phyloP scores from a whole-genome alignment of 2,113 vertebrate genomes.

The Prionailurus bengalensis region DNA sequence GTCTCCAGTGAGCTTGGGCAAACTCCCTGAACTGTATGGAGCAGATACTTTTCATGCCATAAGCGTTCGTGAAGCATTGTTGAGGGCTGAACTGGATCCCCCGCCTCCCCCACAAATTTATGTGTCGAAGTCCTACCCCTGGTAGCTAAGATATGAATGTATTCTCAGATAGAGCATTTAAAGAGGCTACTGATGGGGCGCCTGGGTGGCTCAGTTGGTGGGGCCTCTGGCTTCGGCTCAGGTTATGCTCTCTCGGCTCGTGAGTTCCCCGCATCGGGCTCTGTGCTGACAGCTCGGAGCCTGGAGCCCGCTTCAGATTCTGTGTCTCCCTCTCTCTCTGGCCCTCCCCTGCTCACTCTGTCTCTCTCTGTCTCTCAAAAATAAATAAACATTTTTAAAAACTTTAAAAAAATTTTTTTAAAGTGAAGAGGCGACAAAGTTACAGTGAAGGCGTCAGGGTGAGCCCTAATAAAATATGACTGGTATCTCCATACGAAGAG shows the following conservation, averaged over 20 bases:
- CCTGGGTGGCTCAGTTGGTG: too few relatives aligned
- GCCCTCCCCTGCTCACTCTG: too few relatives aligned
- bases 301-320: too few relatives aligned
- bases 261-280: too few relatives aligned
- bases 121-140: neutral
- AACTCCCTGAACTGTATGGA: neutral
- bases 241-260: too few relatives aligned
- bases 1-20: neutral
- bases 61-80: neutral
- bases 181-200: neutral
- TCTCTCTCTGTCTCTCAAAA: too few relatives aligned
- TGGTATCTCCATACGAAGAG: neutral
- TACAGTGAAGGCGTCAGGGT: neutral
- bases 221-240: too few relatives aligned
- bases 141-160: neutral
- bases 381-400: too few relatives aligned
- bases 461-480: fast-evolving
- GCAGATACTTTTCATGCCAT: neutral
- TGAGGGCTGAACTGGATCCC: neutral
- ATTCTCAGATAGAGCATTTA: neutral
- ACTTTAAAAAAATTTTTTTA: too few relatives aligned
- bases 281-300: too few relatives aligned
- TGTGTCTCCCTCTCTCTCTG: too few relatives aligned
- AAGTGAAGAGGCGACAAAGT: neutral
- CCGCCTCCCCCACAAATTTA: fast-evolving